Evolutionary conservation across 2,888 invertebrate genomes (phyloP), one percentile per base, ranked within the genome.

Genomic region (Cephus spinipes): DNA sequence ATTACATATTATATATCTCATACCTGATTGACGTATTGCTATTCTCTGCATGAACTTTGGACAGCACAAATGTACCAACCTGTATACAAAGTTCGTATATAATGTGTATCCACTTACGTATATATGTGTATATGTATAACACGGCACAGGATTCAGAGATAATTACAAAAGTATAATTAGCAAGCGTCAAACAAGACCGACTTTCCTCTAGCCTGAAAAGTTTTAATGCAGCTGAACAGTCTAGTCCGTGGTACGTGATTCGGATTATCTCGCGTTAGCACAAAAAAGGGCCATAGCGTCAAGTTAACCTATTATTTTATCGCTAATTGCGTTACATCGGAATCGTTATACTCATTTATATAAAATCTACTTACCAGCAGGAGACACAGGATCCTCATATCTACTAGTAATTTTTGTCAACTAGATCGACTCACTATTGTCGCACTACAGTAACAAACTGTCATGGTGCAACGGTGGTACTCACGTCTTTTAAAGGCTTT

Each of bases 401-500:
- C 82, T 81, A 73, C 31, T 83, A 80, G 79, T 83, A 55, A 83
- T 80, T 78, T 81, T 82, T 79, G 84, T 79, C 80, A 81, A 85
- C 82, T 83, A 79, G 81, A 81, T 80, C 83, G 81, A 84, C 82
- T 82, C 81, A 82, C 84, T 81, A 23, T 55, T 79, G 83, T 83
- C 81, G 82, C 81, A 83, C 83, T 83, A 80, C 84, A 77, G 83
- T 79, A 82, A 81, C 85, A 83, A 55, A 85, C 87, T 87, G 87
- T 83, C 82, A 81, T 79, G 77, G 31, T 71, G 73, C 80, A 76
- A 81, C 80, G 82, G 2, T 6, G 83, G 73, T 81, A 75, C 81
- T 82, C 73, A 79, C 80, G 80, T 86, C 89, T 89, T 89, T 89
- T 89, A 89, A 89, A 89, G 87, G 80, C 85, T 86, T 83, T 78